Evolutionary conservation across 2,888 invertebrate genomes (phyloP).

Genomic region (Athalia rosae): DNA sequence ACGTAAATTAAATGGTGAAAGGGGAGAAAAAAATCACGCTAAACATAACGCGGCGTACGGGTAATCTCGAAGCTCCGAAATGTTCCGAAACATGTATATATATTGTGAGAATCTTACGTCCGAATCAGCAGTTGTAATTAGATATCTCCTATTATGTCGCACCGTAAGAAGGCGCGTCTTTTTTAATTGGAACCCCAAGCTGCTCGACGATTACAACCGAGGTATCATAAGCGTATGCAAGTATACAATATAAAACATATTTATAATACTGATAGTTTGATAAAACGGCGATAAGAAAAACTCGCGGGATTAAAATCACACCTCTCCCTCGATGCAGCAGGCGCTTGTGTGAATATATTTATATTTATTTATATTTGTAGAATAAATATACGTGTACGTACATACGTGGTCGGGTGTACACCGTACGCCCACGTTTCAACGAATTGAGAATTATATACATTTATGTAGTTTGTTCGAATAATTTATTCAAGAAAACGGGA

Average conservation of each 20-base stretch:
- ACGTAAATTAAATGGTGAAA: slow-evolving; percentile 15
- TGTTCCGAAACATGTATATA: no score
- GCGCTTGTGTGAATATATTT: background rate
- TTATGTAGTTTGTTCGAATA: slow-evolving; percentile 10
- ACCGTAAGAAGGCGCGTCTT: slow-evolving; percentile 15
- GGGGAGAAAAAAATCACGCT: background rate
- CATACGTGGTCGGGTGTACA: no score
- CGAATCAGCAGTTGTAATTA: slow-evolving; percentile 36
- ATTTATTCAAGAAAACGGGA: slow-evolving; percentile 15
- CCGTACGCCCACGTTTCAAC: slow-evolving; percentile 18
- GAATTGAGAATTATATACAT: slow-evolving; percentile 3
- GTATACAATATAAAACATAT: background rate
- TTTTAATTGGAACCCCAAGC: slow-evolving; percentile 30
- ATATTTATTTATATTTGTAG: background rate
- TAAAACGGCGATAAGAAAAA: background rate
- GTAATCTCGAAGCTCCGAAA: background rate
- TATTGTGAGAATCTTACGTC: slow-evolving; percentile 3
- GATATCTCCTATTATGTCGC: slow-evolving; percentile 43
- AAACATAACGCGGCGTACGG: background rate
- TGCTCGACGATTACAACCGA: background rate
- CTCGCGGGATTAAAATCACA: slow-evolving; percentile 2
- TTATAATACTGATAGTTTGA: slow-evolving; percentile 11
- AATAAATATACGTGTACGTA: background rate
- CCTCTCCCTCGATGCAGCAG: no score
- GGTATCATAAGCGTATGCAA: no score